Evolutionary conservation across 2,797 vertebrate genomes (phyloP).

Genomic region (Microhierax caerulescens): DNA sequence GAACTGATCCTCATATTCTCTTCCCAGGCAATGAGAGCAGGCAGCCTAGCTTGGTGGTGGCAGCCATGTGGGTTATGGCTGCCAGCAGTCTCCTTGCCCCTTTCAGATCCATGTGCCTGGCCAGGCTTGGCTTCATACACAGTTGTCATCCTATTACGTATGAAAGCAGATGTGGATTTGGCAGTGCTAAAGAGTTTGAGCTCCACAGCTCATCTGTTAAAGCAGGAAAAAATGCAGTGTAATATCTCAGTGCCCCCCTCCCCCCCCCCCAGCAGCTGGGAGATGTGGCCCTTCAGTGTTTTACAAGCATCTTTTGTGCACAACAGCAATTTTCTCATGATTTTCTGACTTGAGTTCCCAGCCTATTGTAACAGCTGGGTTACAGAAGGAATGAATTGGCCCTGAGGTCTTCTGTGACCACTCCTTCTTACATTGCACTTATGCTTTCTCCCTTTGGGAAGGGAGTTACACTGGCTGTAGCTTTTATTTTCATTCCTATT

Average conservation of each 20-base stretch:
- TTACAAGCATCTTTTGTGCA: background rate
- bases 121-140: background rate
- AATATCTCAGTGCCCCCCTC: background rate
- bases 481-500: conserved; percentile 61
- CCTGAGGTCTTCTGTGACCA: conserved; percentile 24
- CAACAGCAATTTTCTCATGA: background rate
- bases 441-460: conserved; percentile 40
- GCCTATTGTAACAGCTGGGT: conserved; percentile 8
- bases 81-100: background rate
- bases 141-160: background rate
- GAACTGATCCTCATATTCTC: background rate
- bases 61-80: background rate
- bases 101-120: background rate
- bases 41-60: background rate
- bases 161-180: background rate
- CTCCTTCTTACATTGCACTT: conserved; percentile 42
- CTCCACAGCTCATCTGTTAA: background rate
- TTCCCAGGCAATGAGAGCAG: background rate
- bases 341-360: conserved; percentile 38
- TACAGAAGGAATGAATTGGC: background rate
- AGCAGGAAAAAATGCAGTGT: background rate
- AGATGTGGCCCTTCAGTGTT: background rate
- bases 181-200: background rate
- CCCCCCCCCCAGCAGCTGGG: background rate
- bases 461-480: conserved; percentile 32